Conservation (phyloP, 2,113 vertebrate species). For the Salvelinus fontinalis region DNA sequence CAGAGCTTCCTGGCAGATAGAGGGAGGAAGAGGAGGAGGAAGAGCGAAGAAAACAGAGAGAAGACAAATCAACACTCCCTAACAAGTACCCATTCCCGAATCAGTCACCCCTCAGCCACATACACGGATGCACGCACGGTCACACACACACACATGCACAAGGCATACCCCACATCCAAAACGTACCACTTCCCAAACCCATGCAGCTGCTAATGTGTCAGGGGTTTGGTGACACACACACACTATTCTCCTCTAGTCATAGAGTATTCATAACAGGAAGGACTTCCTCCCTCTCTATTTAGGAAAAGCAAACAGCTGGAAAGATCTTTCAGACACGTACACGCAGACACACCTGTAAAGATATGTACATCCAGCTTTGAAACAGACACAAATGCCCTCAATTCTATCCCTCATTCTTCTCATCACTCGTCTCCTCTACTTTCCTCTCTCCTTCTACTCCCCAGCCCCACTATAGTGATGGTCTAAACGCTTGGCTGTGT, state of each 20-base stretch:
- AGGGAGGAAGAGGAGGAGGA: constrained; percentile 45
- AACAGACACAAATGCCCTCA: background rate
- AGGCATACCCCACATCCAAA: background rate
- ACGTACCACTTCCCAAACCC: background rate
- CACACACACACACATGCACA: background rate
- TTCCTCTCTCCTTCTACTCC: constrained; percentile 8
- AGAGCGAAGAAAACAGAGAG: constrained; percentile 45
- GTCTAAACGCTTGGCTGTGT: background rate
- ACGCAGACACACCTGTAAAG: background rate
- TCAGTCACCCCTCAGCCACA: constrained; percentile 1
- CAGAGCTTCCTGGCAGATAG: constrained; percentile 56
- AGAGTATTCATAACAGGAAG: constrained; percentile 76
- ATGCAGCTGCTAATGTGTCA: background rate
- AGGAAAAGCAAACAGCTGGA: constrained; percentile 69
- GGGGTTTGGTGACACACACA: background rate
- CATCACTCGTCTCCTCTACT: constrained; percentile 8
- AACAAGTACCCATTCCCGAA: background rate
- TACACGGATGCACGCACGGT: constrained; percentile 8
- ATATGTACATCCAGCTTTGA: constrained; percentile 9
- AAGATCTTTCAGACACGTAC: constrained; percentile 41
- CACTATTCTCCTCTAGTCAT: constrained; percentile 61
- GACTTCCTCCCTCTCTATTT: constrained; percentile 72
- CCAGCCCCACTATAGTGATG: background rate
- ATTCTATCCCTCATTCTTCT: constrained; percentile 1
- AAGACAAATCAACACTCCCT: background rate